Base-by-base conservation (phyloP, 1,140 invertebrate genomes). In the Whitmania pigra region DNA sequence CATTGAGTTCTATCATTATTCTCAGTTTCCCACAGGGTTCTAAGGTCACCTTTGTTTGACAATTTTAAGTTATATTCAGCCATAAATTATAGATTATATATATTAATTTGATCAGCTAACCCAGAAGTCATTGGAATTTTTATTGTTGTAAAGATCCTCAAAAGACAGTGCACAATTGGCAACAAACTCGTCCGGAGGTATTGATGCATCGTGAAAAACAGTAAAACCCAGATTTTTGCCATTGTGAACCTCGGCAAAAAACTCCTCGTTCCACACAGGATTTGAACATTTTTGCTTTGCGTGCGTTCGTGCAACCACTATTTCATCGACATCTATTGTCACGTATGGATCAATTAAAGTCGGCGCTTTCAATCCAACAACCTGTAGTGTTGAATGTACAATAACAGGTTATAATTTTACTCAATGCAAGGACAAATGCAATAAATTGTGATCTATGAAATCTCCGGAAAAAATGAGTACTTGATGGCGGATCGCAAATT, bases 171-270 rank as follows among this genome's bases (percentile, higher is more conserved):
- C 90, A 84, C 92, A 96, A 83, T 98, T 97, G 73, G 96, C 95
- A 73, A 99, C 94, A 86, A 99, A 99, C 80, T 94, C 93, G 79
- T 90, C 89, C 29, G 94, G 93, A 75, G 94, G 93, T 78, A 99
- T 90, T 55, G 94, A 92, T 75, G 94, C 93, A 87, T 98, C 93
- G 83, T 99, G 95, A 85, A 99, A 99, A 77, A 99, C 92, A 40
- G 95, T 98, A 78, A 99, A 87, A 73, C 92, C 93, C 74, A 99
- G 86, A 79, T 88, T 89, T 77, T 89, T 88, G 67, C 90, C 94
- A 84, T 93, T 90, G 77, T 92, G 90, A 31, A 97, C 90, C 77
- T 94, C 91, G 76, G 93, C 89, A 72, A 88, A 88, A 83, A 83
- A 82, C 76, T 82, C 79, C 74, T 83, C 82, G 73, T 82, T 82